Evolutionary conservation across 53 echinoderm and acorn worm genomes (phyloP), one percentile per base, ranked within the genome.

Genomic region (Actinopyga echinites): DNA sequence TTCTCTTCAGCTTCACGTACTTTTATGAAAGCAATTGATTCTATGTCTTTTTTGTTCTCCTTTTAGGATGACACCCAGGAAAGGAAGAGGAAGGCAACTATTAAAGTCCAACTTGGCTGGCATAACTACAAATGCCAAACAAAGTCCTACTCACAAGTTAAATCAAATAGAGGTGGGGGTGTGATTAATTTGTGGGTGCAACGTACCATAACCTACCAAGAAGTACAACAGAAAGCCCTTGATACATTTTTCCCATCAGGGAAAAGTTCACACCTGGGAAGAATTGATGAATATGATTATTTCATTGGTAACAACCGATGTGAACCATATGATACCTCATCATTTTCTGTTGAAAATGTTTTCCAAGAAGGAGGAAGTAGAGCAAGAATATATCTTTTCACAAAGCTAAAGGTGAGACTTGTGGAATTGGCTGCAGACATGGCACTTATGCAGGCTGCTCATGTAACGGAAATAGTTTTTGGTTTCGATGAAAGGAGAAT

Each of bases 381-480:
- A 7, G 44, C 1, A 6, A 44, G 44, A 44, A 6, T 44, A 13
- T 44, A 44, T 11, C 44, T 44, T 21, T 62, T 29, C 22, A 29
- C 62, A 62, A 62, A 30, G 62, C 30, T n/a, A 23, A 62, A 21
- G 62, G 62, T 62, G 62, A 62, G 62, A n/a, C 62, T 62, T 30
- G 30, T 62, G 28, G 62, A 26, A 44, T 9, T 44, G 11, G 11
- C 8, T 44, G 44, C n/a, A 44, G 4, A 37, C 12, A 11, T 44
- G 44, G 8, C 11, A 44, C 12, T 44, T 44, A 44, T 44, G 1
- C 8, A 11, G 12, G 44, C 44, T 8, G 7, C 11, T 44, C 44
- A 44, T 44, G 44, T 44, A 44, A 44, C 4, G 12, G 8, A 44
- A 6, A 8, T 8, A 44, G n/a, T n/a, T n/a, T n/a, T n/a, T n/a